Conservation (phyloP, 1,140 invertebrate genomes). For the Dinothrombium tinctorium region DNA sequence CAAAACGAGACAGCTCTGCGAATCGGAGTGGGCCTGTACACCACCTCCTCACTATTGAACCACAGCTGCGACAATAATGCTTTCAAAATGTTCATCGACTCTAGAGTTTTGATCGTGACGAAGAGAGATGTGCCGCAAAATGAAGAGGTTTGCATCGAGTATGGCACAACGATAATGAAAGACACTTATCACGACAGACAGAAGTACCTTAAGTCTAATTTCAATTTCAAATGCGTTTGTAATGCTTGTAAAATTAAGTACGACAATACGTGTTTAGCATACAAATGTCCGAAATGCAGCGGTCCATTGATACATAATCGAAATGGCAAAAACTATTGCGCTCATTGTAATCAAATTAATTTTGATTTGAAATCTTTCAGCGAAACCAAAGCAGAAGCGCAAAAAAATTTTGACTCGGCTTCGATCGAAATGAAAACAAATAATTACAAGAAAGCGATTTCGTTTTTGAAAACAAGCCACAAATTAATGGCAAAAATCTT, state of each 20-base stretch:
- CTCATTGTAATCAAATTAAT: background rate
- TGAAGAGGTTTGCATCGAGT: background rate
- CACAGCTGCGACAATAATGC: background rate
- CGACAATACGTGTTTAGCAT: background rate
- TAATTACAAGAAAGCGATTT: no score
- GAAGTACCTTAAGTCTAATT: background rate
- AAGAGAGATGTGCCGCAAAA: background rate
- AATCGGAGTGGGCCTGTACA: conserved; percentile 1
- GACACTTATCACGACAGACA: background rate
- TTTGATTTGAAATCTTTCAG: background rate
- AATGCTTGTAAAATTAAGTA: background rate
- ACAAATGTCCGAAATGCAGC: background rate
- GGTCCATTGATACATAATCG: background rate
- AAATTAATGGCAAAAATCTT: no score
- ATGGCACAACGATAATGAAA: background rate
- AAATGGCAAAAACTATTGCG: background rate
- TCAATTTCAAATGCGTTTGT: background rate
- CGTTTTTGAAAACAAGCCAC: no score
- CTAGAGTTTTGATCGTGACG: background rate
- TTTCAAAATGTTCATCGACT: background rate
- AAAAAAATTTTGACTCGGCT: no score
- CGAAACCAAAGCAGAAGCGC: no score
- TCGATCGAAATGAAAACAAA: no score
- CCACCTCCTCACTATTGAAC: background rate
- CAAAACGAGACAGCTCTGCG: background rate